Conservation (phyloP, 2,797 vertebrate species). For the Taeniopygia guttata region DNA sequence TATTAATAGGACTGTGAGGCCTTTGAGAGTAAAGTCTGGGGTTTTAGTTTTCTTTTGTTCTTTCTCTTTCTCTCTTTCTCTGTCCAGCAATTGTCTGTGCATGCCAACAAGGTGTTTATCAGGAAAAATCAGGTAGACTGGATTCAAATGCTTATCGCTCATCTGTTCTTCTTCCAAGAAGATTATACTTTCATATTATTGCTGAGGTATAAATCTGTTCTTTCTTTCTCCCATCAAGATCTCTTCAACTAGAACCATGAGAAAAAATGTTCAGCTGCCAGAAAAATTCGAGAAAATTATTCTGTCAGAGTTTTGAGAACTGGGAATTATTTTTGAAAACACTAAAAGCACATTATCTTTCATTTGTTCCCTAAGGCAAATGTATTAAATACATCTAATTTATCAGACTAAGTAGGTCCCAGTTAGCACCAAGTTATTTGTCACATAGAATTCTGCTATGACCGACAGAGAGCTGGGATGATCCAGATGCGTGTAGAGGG, state of each 20-base stretch:
- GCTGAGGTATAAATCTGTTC: neutral
- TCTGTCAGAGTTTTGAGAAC: neutral
- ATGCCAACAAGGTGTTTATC: neutral
- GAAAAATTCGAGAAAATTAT: neutral
- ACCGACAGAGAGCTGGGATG: neutral
- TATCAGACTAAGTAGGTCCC: neutral
- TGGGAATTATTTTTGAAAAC: neutral
- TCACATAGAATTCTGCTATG: neutral
- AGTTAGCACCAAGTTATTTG: neutral
- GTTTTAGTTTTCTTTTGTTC: neutral
- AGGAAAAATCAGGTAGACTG: neutral
- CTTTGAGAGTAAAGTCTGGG: neutral
- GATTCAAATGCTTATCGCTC: neutral
- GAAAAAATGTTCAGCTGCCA: neutral
- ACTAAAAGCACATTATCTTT: neutral
- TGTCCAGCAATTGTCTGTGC: neutral
- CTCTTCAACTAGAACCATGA: neutral
- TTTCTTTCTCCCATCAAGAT: neutral
- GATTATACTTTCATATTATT: neutral
- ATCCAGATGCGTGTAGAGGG: neutral
- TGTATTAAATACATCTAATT: slow-evolving; percentile 15
- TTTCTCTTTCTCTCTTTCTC: neutral
- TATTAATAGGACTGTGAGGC: neutral
- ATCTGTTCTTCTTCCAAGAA: neutral
- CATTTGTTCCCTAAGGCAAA: neutral